Evolutionary conservation across 2,113 vertebrate genomes (phyloP).

Genomic region (Pelecanoides urinatrix): DNA sequence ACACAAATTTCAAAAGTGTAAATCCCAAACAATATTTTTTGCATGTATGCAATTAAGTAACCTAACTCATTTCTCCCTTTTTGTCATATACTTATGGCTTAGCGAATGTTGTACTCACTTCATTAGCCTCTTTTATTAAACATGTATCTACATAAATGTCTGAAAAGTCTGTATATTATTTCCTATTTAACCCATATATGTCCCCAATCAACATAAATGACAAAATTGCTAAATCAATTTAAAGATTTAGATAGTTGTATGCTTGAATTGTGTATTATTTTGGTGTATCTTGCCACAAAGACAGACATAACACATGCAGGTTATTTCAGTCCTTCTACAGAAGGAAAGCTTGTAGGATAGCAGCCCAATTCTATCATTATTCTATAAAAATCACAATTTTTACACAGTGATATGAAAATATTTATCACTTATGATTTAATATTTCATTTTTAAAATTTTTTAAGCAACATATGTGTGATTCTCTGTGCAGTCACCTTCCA

Average conservation of each 20-base stretch:
- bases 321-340: background rate
- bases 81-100: background rate
- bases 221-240: background rate
- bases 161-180: background rate
- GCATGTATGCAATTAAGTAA: background rate
- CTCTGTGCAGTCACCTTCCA: background rate
- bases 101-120: background rate
- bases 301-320: background rate
- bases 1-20: background rate
- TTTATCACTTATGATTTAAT: background rate
- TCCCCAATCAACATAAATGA: background rate
- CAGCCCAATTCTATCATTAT: background rate
- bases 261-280: background rate
- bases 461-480: background rate
- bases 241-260: background rate
- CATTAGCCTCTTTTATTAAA: background rate
- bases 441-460: background rate
- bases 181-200: background rate
- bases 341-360: background rate
- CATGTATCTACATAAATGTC: background rate
- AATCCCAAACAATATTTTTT: background rate
- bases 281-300: background rate
- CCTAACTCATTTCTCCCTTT: background rate
- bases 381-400: background rate
- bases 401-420: background rate